Conservation (phyloP, 2,113 vertebrate species). For the Nannobrachium achirus region DNA sequence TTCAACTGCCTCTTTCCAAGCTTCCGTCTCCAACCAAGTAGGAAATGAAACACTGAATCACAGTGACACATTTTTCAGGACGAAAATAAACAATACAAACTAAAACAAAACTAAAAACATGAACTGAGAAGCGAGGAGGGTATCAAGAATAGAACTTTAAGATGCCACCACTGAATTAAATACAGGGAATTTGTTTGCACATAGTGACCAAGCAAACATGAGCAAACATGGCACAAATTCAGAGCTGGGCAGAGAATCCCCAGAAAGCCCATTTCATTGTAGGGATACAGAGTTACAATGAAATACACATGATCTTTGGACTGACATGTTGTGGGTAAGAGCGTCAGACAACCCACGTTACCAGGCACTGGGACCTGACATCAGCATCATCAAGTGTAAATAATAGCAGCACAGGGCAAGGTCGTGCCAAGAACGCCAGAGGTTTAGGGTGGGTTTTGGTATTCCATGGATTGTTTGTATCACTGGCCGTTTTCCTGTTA, state of each 20-base stretch:
- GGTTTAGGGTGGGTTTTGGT: constrained; percentile 78
- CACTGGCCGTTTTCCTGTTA: constrained; percentile 83
- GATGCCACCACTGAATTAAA: background rate
- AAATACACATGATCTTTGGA: constrained; percentile 6
- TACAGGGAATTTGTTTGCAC: background rate
- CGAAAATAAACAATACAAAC: background rate
- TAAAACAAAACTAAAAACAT: too few species aligned
- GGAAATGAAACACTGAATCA: background rate
- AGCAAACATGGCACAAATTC: background rate
- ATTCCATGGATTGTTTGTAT: constrained; percentile 82
- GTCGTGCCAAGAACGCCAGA: constrained; percentile 77
- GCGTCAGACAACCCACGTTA: background rate
- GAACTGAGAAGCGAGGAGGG: background rate
- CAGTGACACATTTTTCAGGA: background rate
- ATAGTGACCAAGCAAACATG: background rate
- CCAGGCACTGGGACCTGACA: constrained; percentile 34
- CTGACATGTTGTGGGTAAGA: background rate
- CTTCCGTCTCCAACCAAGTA: background rate
- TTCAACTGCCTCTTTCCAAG: background rate
- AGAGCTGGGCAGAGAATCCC: background rate
- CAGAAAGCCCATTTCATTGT: background rate
- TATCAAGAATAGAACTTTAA: background rate
- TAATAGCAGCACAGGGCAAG: constrained; percentile 60
- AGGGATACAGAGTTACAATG: constrained; percentile 19
- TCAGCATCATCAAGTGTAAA: constrained; percentile 57